phyloP scores from a whole-genome alignment of 2,888 invertebrate genomes.

The Parthenolecanium corni region DNA sequence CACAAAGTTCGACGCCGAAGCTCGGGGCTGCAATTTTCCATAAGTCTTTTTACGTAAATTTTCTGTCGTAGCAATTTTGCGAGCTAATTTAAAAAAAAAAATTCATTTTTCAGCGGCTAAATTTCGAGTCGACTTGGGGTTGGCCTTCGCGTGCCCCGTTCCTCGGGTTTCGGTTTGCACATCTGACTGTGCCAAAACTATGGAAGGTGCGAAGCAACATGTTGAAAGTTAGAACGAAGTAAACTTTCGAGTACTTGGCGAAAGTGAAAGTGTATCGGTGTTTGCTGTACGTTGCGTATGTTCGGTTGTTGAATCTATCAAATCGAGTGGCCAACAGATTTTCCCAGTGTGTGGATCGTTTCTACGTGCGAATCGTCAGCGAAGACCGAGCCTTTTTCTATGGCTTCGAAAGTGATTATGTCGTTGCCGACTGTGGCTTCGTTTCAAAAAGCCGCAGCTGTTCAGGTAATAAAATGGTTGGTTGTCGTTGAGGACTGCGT shows the following conservation, averaged over 20 bases:
- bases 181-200: too few species aligned
- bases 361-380: background rate
- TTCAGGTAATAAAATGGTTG: background rate
- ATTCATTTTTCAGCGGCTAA: too few species aligned
- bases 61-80: too few species aligned
- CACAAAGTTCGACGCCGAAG: too few species aligned
- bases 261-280: slow-evolving; percentile 15
- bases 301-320: background rate
- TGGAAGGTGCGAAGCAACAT: slow-evolving; percentile 2
- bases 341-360: background rate
- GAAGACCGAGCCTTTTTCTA: background rate
- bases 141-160: too few species aligned
- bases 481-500: background rate
- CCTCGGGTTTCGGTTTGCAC: too few species aligned
- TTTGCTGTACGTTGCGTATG: background rate
- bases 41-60: too few species aligned
- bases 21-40: too few species aligned
- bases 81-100: too few species aligned
- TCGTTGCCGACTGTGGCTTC: slow-evolving; percentile 14
- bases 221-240: slow-evolving; percentile 10
- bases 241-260: background rate
- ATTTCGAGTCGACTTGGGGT: too few species aligned
- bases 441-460: slow-evolving; percentile 1
- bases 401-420: slow-evolving; percentile 24
- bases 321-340: background rate